phyloP scores from a whole-genome alignment of 2,888 invertebrate genomes.

The Ochropacha duplaris region DNA sequence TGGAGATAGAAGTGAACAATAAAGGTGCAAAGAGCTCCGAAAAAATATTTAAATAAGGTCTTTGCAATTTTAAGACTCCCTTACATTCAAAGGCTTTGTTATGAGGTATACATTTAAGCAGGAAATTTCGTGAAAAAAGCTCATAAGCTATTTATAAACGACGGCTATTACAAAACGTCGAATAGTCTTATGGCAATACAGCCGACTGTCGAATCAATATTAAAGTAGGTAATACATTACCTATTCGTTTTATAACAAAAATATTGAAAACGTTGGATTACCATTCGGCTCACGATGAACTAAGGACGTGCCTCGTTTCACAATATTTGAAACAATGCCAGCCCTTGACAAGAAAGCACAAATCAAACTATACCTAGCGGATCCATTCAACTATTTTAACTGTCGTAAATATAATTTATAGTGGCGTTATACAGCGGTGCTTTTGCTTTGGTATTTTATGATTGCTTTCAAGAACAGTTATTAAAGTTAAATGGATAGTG shows the following conservation, averaged over 20 bases:
- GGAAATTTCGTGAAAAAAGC: conserved; percentile 4
- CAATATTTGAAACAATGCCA: conserved; percentile 73
- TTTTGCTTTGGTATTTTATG: conserved; percentile 46
- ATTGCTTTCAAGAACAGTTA: conserved; percentile 41
- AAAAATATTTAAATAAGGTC: conserved; percentile 8
- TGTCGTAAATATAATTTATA: conserved; percentile 49
- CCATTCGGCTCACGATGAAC: conserved; percentile 62
- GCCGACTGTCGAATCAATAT: conserved; percentile 38
- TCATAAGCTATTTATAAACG: conserved; percentile 11
- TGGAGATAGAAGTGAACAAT: conserved; percentile 4
- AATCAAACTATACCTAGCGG: conserved; percentile 58
- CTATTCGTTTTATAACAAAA: conserved; percentile 59
- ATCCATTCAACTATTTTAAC: conserved; percentile 54
- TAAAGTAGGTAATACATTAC: conserved; percentile 42
- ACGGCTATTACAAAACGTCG: conserved; percentile 4
- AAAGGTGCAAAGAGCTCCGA: neutral
- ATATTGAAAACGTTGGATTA: conserved; percentile 64
- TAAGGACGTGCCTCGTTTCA: conserved; percentile 66
- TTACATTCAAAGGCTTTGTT: conserved; percentile 1
- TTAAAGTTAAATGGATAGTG: conserved; percentile 44
- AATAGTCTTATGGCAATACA: conserved; percentile 2
- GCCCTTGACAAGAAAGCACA: conserved; percentile 68
- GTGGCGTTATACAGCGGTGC: conserved; percentile 23
- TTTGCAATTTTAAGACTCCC: neutral
- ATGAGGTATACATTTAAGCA: neutral